phyloP scores from a whole-genome alignment of 2,888 invertebrate species.

The Sphaeridia pumilis region DNA sequence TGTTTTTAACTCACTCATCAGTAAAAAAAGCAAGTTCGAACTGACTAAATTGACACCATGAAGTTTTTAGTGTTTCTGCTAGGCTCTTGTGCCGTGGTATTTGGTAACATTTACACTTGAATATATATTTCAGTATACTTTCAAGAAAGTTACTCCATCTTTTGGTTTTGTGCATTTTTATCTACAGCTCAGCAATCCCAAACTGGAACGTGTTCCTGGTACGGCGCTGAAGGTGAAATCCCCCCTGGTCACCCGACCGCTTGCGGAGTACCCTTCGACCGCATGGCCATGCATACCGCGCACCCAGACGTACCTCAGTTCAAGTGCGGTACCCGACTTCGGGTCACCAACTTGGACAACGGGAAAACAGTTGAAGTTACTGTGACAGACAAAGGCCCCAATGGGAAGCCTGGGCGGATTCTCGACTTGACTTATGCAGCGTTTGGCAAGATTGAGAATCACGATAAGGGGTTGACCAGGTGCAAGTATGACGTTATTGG shows the following conservation, averaged over 20 bases:
- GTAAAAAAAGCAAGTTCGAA: no score
- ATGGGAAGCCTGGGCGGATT: slow-evolving; percentile 16
- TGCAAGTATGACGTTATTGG: slow-evolving; percentile 16
- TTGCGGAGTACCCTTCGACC: slow-evolving; percentile 24
- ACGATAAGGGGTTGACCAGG: slow-evolving; percentile 18
- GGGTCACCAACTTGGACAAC: slow-evolving; percentile 20
- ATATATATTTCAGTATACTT: no score
- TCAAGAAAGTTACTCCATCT: no score
- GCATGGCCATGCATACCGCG: slow-evolving; percentile 20
- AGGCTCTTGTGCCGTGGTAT: no score
- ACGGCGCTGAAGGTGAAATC: slow-evolving; percentile 30
- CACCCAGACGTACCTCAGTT: slow-evolving; percentile 12
- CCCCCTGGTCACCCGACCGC: slow-evolving; percentile 27
- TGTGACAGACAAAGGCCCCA: slow-evolving; percentile 24
- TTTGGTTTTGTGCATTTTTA: no score
- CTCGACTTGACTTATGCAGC: slow-evolving; percentile 28
- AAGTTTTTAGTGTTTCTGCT: no score
- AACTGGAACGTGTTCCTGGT: slow-evolving; percentile 20
- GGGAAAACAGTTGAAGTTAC: slow-evolving; percentile 22
- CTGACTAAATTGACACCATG: no score
- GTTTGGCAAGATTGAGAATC: slow-evolving; percentile 20
- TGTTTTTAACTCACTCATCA: no score
- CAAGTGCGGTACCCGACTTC: slow-evolving; percentile 21
- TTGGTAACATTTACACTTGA: no score
- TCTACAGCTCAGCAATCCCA: background rate